phyloP scores from a whole-genome alignment of 2,113 vertebrate species.

The Centrocercus urophasianus region DNA sequence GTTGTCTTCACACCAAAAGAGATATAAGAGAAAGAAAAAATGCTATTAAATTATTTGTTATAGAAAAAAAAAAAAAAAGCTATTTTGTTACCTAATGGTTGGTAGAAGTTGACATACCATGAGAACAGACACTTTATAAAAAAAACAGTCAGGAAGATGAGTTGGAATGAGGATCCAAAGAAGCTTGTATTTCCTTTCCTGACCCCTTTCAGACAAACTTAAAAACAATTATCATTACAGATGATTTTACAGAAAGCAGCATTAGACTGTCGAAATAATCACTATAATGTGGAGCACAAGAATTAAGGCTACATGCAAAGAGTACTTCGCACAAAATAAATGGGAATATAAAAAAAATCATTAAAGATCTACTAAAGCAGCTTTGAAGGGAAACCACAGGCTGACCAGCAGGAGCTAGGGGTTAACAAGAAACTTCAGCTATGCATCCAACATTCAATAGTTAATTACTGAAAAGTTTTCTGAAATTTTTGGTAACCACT shows the following conservation, averaged over 20 bases:
- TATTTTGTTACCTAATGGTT: background rate
- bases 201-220: background rate
- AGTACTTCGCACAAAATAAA: background rate
- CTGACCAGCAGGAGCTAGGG: background rate
- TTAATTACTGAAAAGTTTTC: background rate
- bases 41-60: background rate
- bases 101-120: background rate
- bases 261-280: background rate
- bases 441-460: background rate
- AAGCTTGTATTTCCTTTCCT: background rate
- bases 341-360: background rate
- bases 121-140: background rate
- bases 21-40: background rate
- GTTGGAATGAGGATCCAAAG: accelerated
- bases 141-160: background rate
- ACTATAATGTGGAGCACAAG: background rate
- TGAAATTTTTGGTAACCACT: background rate
- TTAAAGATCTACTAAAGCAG: background rate
- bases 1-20: background rate
- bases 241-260: background rate
- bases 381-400: background rate
- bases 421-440: background rate
- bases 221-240: background rate
- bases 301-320: background rate
- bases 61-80: background rate